Conservation (phyloP, 1,140 invertebrate genomes). For the Reticulitermes speratus region DNA sequence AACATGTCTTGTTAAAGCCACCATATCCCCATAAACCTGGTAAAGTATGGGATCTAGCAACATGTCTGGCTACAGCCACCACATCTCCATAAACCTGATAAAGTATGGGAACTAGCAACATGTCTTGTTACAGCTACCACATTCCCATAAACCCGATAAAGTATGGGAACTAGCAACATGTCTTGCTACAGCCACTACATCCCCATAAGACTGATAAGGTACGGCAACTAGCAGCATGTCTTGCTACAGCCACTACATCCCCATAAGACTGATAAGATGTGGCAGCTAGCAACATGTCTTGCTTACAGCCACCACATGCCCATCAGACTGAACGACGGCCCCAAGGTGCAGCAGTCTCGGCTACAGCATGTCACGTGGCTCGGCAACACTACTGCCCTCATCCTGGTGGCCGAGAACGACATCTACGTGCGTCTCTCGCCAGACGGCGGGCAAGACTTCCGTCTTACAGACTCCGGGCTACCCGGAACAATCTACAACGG, state of each 20-base stretch:
- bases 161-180: too few relatives aligned
- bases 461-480: conserved; percentile 72
- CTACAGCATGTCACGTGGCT: conserved; percentile 77
- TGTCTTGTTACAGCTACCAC: conserved; percentile 61
- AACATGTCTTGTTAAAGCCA: conserved; percentile 54
- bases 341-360: conserved; percentile 64
- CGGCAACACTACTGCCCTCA: conserved; percentile 65
- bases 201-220: too few relatives aligned
- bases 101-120: too few relatives aligned
- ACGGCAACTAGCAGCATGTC: too few relatives aligned
- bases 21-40: conserved; percentile 81
- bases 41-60: too few relatives aligned
- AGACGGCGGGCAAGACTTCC: conserved; percentile 56
- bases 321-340: conserved; percentile 64
- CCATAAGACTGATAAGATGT: too few relatives aligned
- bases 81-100: too few relatives aligned
- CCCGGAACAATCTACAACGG: conserved; percentile 83
- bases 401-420: conserved; percentile 81
- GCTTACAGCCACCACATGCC: conserved; percentile 72
- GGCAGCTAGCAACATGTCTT: too few relatives aligned
- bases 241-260: too few relatives aligned
- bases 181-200: too few relatives aligned
- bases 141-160: conserved; percentile 58
- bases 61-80: conserved; percentile 58
- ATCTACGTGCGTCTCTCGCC: conserved; percentile 77